phyloP scores from a whole-genome alignment of 2,113 vertebrate genomes.

The Monopterus albus region DNA sequence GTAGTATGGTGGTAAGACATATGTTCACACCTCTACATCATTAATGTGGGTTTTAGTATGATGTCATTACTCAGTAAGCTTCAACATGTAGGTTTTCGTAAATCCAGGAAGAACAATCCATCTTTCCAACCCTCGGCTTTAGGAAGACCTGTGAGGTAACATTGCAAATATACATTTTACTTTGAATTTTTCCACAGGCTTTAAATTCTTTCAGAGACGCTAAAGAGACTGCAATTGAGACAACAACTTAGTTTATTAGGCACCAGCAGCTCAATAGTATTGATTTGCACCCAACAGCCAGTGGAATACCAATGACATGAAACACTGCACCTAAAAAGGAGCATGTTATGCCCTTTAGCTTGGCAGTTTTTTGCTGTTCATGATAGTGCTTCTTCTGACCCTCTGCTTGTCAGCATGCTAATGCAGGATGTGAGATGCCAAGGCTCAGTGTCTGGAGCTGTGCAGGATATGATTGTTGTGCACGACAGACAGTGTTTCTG shows the following conservation, averaged over 20 bases:
- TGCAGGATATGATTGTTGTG: not conserved
- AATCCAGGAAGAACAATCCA: too few species aligned
- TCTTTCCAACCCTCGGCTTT: too few species aligned
- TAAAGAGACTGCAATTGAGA: slow-evolving; percentile 81
- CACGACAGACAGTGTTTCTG: not conserved
- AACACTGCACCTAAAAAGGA: slow-evolving; percentile 65
- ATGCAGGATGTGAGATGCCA: slow-evolving; percentile 19
- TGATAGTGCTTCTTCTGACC: slow-evolving; percentile 4
- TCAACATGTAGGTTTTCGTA: too few species aligned
- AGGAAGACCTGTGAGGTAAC: too few species aligned
- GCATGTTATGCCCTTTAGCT: slow-evolving; percentile 56
- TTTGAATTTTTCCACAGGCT: slow-evolving; percentile 41
- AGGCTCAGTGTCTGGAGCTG: slow-evolving; percentile 9
- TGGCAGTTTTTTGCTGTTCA: not conserved
- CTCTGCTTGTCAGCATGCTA: slow-evolving; percentile 17
- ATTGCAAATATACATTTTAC: slow-evolving; percentile 26
- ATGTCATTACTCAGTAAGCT: too few species aligned
- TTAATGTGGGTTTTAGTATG: too few species aligned
- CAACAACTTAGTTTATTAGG: slow-evolving; percentile 82
- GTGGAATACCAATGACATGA: slow-evolving; percentile 78
- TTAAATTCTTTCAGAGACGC: slow-evolving; percentile 54
- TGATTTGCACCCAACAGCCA: slow-evolving; percentile 64
- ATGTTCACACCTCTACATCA: too few species aligned
- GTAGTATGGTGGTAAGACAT: too few species aligned
- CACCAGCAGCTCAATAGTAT: slow-evolving; percentile 75